Percentiles rank a stretch among this genome's conserved stretches.
These are phyloP conservation scores for Epinotia nisella DNA, from an alignment of 2,888 invertebrate genomes.

Conservation along the genomic window DNA sequence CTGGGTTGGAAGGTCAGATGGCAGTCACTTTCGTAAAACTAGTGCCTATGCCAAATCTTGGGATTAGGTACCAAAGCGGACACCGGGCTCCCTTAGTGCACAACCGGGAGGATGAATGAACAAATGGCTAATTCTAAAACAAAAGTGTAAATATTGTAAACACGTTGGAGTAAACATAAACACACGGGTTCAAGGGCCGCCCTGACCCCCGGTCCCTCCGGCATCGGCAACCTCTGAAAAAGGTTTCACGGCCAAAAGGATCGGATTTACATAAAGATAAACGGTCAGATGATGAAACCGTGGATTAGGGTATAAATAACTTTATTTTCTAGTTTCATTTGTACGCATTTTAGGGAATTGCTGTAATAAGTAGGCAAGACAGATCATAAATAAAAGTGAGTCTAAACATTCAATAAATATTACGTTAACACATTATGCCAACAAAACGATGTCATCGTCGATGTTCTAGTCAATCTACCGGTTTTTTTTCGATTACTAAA, in stretches of 20 bases:
- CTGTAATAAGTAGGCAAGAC: too few relatives aligned
- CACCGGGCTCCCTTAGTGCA: too few relatives aligned
- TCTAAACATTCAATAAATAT: background rate
- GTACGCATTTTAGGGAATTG: background rate
- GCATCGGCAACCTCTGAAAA: conserved; percentile 26
- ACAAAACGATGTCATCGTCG: background rate
- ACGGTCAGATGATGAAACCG: conserved; percentile 7
- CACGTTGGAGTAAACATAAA: conserved; percentile 16
- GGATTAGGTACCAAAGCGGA: too few relatives aligned
- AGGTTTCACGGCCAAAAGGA: conserved; percentile 41
- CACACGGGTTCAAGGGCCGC: conserved; percentile 41
- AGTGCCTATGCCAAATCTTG: too few relatives aligned
- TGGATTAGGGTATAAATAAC: background rate
- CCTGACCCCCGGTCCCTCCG: conserved; percentile 36
- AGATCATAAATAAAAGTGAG: background rate
- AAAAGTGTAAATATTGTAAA: conserved; percentile 27
- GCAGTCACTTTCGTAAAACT: too few relatives aligned
- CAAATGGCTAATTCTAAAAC: too few relatives aligned
- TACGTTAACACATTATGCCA: background rate
- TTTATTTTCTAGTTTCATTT: background rate
- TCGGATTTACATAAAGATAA: conserved; percentile 38
- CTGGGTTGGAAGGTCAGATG: too few relatives aligned
- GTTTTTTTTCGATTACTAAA: background rate
- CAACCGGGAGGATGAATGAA: too few relatives aligned
- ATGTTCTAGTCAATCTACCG: too few relatives aligned